Base-by-base conservation (phyloP, 1,140 invertebrate species). In the Hylaeus volcanicus region DNA sequence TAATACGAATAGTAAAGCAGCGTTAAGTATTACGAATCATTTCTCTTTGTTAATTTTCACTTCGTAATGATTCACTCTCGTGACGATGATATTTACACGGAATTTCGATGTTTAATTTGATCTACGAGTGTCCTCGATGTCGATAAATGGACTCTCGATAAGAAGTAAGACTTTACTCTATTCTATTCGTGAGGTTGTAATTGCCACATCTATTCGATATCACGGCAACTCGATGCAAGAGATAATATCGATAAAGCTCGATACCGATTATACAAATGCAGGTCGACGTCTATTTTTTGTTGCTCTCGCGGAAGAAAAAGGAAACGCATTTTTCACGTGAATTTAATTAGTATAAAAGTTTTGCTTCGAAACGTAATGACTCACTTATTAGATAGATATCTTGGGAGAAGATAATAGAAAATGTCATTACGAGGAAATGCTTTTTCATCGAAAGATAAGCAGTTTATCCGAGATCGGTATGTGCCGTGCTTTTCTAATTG, bases 181-280 rank as follows among this genome's bases (percentile, higher is more conserved):
- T 0, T 45, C 5, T 77, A 2, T 51, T 61, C 60, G n/a, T 26
- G 4, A 5, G 5, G 51, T 51, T 58, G 12, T 8, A 72, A 11
- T 55, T 39, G 53, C 1, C 3, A n/a, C 41, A 60, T 51, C 5
- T 55, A 66, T 60, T 5, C 26, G 5, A 2, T 39, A 1, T 39
- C 26, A 39, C 1, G 3, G 9, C 15, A 37, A 12, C 12, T 39
- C 26, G 9, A 41, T 69, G 39, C 15, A 63, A n/a, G 1, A 53
- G 58, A 78, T 71, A 71, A 71, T 15, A 39, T 1, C 2, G 69
- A 79, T 79, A 73, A 55, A 11, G 12, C 55, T 56, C 5, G 15
- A 58, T 12, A 2, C 5, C 8, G 4, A 64, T 15, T 45, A 3
- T 12, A 37, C 39, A 3, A 6, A 64, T 64, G 45, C 26, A 53